Evolutionary conservation across 2,888 invertebrate genomes (phyloP), one percentile per base, ranked within the genome.

Genomic region (Loripinus fragilis): DNA sequence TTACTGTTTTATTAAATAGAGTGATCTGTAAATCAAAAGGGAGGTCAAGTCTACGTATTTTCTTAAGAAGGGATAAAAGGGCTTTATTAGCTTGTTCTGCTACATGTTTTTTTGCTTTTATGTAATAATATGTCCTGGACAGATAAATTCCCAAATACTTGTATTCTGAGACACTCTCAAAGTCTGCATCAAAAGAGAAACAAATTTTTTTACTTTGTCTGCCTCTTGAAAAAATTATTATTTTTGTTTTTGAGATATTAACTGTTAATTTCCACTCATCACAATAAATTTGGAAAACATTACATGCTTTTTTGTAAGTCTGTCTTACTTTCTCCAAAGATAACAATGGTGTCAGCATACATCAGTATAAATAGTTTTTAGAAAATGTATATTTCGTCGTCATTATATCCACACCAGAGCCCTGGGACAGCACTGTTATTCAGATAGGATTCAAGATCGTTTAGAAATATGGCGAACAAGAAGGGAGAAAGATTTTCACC

Each of bases 401-500:
- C 28, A 15, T 25, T n/a, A n/a, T n/a, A 28, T 23, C 25, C 55
- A 15, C 55, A 55, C 23, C 7, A 7, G 8, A 55, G 25, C 8
- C 55, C 55, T 7, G 23, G 28, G 23, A 28, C 55, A 28, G 5
- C 2, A 28, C 25, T 55, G 23, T 55, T 25, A 28, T 8, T 1
- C 2, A 55, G 12, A 3, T 55, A 55, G 8, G 2, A 8, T 28
- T 55, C 28, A 28, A 55, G 28, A 28, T 55, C 55, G 28, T 55
- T 55, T 5, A 55, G 55, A 55, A 55, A 55, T 15, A 48, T 48
- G 23, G 55, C 23, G 28, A 55, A 55, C 15, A 55, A 28, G 25
- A 55, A 55, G 3, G 55, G 55, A 1, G 55, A 55, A 2, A 55
- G 25, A 55, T 55, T 55, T 55, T 55, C 55, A 25, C 55, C 55